These are phyloP conservation scores for Coryphaenoides rupestris DNA, from an alignment of 2,113 vertebrate species.

Conservation along the genomic window DNA sequence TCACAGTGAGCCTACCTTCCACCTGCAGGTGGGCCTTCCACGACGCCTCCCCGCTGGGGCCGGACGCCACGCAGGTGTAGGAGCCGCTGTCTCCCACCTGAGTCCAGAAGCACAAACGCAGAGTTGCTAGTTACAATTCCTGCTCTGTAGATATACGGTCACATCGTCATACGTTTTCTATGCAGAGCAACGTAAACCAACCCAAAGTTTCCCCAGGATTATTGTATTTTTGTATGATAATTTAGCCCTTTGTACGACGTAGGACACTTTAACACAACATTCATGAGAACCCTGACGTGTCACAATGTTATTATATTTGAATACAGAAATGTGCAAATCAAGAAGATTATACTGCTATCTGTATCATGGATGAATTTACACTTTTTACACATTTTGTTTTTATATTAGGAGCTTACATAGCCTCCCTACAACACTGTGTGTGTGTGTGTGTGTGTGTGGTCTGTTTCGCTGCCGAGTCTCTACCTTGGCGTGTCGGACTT, in stretches of 20 bases:
- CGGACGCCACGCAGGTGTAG: conserved; percentile 90
- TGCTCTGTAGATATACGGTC: neutral
- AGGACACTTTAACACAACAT: neutral
- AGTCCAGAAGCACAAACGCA: neutral
- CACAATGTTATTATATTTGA: too few relatives aligned
- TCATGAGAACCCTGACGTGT: too few relatives aligned
- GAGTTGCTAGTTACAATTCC: neutral
- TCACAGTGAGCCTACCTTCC: too few relatives aligned
- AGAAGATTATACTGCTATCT: too few relatives aligned
- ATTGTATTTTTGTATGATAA: neutral
- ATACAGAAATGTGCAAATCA: too few relatives aligned
- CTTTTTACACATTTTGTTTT: too few relatives aligned
- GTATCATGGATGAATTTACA: too few relatives aligned
- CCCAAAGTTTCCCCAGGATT: too few relatives aligned
- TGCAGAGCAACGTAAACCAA: too few relatives aligned
- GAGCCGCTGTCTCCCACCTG: conserved; percentile 91
- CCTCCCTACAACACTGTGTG: neutral
- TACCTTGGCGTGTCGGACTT: conserved; percentile 91
- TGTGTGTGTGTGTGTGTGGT: neutral
- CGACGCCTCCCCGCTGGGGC: conserved; percentile 88
- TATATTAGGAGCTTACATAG: neutral
- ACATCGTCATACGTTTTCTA: neutral
- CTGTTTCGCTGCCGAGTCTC: neutral
- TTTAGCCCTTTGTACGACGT: neutral
- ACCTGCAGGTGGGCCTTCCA: conserved; percentile 93